Percentiles rank a stretch among this genome's conserved stretches.
These are phyloP conservation scores for Catocala sponsa DNA, from an alignment of 2,888 invertebrate genomes.

Conservation along the genomic window DNA sequence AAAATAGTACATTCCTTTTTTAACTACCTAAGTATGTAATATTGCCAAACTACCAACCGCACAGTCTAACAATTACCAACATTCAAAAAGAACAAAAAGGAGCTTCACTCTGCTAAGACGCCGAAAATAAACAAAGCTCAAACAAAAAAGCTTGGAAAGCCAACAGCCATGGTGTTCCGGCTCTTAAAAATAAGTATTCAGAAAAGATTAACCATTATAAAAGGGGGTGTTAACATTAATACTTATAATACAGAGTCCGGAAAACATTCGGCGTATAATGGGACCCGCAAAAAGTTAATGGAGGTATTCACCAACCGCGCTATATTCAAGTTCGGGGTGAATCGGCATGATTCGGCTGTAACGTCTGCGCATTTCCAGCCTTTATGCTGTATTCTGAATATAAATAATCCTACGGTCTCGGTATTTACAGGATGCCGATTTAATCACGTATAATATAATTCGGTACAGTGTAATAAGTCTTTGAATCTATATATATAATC, in stretches of 20 bases:
- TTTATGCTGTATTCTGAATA: constrained; percentile 36
- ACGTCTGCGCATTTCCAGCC: constrained; percentile 47
- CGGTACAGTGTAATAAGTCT: no score
- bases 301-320: constrained; percentile 52
- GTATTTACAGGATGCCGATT: no score
- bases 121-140: constrained; percentile 27
- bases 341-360: constrained; percentile 58
- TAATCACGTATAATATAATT: no score
- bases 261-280: constrained; percentile 64
- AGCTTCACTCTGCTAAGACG: no score
- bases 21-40: no score
- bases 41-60: no score
- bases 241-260: constrained; percentile 54
- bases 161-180: constrained; percentile 32
- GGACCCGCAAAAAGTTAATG: constrained; percentile 70
- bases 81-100: background rate
- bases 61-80: background rate
- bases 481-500: no score
- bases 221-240: constrained; percentile 48
- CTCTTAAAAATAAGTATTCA: constrained; percentile 53
- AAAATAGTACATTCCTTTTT: no score
- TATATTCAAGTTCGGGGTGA: constrained; percentile 41
- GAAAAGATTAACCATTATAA: constrained; percentile 58
- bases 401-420: background rate
- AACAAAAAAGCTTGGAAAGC: constrained; percentile 20